Percentiles rank a stretch among this genome's conserved stretches.
Evolutionary conservation across 2,113 vertebrate genomes (phyloP).

Genomic region (Poecilia latipinna): DNA sequence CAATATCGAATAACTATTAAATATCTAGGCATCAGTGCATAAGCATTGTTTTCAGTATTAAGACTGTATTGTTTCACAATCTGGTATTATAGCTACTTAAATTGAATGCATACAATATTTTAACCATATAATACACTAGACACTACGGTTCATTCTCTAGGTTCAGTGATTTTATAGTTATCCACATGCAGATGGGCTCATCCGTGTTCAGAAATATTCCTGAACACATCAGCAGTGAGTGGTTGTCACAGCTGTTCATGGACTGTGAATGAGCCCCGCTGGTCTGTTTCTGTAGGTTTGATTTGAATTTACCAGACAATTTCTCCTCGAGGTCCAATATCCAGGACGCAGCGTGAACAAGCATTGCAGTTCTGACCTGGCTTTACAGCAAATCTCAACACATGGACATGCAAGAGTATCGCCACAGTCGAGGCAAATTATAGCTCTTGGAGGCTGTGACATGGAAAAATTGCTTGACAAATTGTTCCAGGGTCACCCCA

Average conservation of each 20-base stretch:
- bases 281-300: constrained; percentile 51
- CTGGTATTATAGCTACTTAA: too few relatives aligned
- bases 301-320: constrained; percentile 63
- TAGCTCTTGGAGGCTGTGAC: constrained; percentile 59
- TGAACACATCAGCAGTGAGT: constrained; percentile 43
- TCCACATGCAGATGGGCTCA: background rate
- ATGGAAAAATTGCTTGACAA: constrained; percentile 68
- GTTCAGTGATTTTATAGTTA: background rate
- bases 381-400: constrained; percentile 56
- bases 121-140: too few relatives aligned
- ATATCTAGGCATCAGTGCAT: too few relatives aligned
- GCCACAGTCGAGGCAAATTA: constrained; percentile 56
- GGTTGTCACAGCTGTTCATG: constrained; percentile 62
- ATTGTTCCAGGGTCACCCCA: constrained; percentile 64
- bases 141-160: background rate
- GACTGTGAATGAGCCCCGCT: constrained; percentile 21
- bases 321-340: constrained; percentile 51
- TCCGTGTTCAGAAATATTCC: constrained; percentile 11
- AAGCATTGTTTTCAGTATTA: too few relatives aligned
- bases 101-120: too few relatives aligned
- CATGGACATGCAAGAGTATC: constrained; percentile 43
- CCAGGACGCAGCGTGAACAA: constrained; percentile 39
- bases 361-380: constrained; percentile 49
- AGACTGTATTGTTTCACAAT: too few relatives aligned
- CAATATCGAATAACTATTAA: too few relatives aligned